These are phyloP conservation scores for Brienomyrus brachyistius DNA, from an alignment of 2,113 vertebrate genomes.

Conservation along the genomic window DNA sequence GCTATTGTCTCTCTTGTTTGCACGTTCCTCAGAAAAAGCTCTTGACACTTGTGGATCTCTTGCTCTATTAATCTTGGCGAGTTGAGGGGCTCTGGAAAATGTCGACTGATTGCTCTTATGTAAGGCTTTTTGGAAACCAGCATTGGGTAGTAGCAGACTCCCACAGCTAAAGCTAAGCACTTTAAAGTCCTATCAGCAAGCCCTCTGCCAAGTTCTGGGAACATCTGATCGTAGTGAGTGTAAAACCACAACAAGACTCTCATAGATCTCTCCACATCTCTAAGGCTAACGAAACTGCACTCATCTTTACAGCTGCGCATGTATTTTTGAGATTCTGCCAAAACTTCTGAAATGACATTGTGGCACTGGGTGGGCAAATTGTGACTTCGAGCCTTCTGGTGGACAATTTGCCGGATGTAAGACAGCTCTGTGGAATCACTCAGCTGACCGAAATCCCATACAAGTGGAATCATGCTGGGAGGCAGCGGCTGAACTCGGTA, in stretches of 20 bases:
- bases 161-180: conserved; percentile 58
- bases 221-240: conserved; percentile 40
- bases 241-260: conserved; percentile 64
- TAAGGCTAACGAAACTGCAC: conserved; percentile 69
- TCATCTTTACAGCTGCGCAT: conserved; percentile 56
- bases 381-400: conserved; percentile 42
- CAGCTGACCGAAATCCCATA: conserved; percentile 72
- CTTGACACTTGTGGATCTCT: conserved; percentile 56
- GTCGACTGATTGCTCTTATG: conserved; percentile 38
- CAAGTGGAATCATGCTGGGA: conserved; percentile 65
- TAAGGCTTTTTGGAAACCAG: conserved; percentile 53
- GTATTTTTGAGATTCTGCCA: conserved; percentile 60
- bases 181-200: conserved; percentile 34
- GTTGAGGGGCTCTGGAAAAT: conserved; percentile 42
- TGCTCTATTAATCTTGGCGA: conserved; percentile 35
- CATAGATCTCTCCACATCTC: conserved; percentile 68
- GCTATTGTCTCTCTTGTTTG: conserved; percentile 54
- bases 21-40: conserved; percentile 56
- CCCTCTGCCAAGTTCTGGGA: neutral
- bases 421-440: conserved; percentile 57
- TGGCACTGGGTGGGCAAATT: conserved; percentile 33
- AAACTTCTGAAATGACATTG: conserved; percentile 47
- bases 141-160: conserved; percentile 66
- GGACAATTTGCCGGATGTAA: conserved; percentile 65
- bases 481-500: conserved; percentile 68